Evolutionary conservation across 1,140 invertebrate genomes (phyloP).

Genomic region (Scaptomyza pallida): DNA sequence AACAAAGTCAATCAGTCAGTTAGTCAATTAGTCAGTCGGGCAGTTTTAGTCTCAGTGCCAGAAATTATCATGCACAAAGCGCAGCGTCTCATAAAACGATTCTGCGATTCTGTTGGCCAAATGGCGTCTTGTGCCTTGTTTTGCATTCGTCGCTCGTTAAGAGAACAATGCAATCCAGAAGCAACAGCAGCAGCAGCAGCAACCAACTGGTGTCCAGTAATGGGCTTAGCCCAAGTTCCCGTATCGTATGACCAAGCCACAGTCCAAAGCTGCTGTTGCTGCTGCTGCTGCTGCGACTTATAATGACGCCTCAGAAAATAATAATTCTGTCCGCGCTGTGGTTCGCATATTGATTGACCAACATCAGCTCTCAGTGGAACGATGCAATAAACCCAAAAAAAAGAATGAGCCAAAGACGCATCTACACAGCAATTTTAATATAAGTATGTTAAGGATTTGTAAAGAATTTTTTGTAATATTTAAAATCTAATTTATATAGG

Average conservation of each 20-base stretch:
- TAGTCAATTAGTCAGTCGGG: slow-evolving; percentile 22
- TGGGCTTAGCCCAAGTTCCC: slow-evolving; percentile 70
- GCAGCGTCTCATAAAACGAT: slow-evolving; percentile 72
- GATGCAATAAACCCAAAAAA: slow-evolving; percentile 49
- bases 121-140: slow-evolving; percentile 79
- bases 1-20: not conserved
- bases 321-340: slow-evolving; percentile 38
- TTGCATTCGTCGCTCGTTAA: slow-evolving; percentile 76
- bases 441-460: no score
- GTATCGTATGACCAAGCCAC: slow-evolving; percentile 25
- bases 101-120: slow-evolving; percentile 69
- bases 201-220: slow-evolving; percentile 76
- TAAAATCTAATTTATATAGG: no score
- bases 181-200: slow-evolving; percentile 35
- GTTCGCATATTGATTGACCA: slow-evolving; percentile 67
- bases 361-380: slow-evolving; percentile 7
- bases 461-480: no score
- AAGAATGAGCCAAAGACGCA: slow-evolving; percentile 45
- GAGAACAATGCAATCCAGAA: slow-evolving; percentile 72
- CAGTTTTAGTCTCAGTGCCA: slow-evolving; percentile 20
- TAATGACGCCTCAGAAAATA: slow-evolving; percentile 57
- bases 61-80: slow-evolving; percentile 70
- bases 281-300: slow-evolving; percentile 46
- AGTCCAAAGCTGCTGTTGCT: slow-evolving; percentile 34
- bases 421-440: not conserved